Percentiles rank a stretch among this genome's conserved stretches.
Conservation (phyloP, 35 echinoderm and acorn worm species). For the Patiria miniata region DNA sequence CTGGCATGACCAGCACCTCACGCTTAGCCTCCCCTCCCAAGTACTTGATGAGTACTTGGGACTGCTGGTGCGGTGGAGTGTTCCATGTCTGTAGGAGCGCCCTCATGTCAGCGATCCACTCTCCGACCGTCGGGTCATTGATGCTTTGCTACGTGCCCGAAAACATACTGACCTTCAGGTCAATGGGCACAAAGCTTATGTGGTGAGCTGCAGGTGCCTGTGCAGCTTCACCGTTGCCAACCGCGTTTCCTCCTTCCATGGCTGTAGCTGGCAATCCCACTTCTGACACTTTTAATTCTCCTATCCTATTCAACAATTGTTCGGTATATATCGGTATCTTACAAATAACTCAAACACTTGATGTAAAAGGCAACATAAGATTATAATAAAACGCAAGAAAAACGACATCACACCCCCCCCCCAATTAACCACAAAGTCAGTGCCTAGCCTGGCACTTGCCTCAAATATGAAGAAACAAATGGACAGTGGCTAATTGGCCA, state of each 20-base stretch:
- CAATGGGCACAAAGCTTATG: not conserved
- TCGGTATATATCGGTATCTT: too few relatives aligned
- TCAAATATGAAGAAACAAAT: too few relatives aligned
- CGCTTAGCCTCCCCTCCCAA: not conserved
- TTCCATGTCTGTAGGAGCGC: not conserved
- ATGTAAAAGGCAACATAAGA: too few relatives aligned
- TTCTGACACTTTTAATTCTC: conserved; percentile 1
- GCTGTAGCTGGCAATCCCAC: not conserved
- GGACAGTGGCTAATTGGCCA: too few relatives aligned
- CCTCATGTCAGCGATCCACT: not conserved
- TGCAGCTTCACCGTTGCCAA: not conserved
- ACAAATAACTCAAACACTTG: too few relatives aligned
- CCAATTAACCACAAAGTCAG: too few relatives aligned
- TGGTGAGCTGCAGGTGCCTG: not conserved
- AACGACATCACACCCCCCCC: too few relatives aligned
- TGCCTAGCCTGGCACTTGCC: too few relatives aligned
- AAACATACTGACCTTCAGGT: not conserved
- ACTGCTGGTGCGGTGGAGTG: not conserved
- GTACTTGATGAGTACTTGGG: not conserved
- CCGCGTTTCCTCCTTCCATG: not conserved
- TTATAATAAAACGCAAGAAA: too few relatives aligned
- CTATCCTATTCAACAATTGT: too few relatives aligned
- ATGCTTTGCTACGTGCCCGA: not conserved
- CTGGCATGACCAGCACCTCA: not conserved
- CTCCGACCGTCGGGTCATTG: not conserved